Base-by-base conservation (phyloP, 2,113 vertebrate species). In the Bettongia penicillata region DNA sequence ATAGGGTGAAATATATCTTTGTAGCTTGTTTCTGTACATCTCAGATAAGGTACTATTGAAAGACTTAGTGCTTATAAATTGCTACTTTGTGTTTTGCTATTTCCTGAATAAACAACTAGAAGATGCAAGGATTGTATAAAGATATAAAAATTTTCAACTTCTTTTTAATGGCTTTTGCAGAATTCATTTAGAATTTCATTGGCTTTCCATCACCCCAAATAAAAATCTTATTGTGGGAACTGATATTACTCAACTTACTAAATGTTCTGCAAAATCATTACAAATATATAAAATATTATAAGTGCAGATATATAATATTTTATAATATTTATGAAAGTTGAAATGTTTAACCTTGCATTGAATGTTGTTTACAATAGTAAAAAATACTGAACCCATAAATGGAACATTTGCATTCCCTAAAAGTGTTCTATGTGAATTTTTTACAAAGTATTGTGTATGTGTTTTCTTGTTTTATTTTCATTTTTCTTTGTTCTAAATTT, bases 71-170 rank as follows among this genome's bases (percentile, higher is more conserved):
- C 61, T 97, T 98, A 48, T 93, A 95, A 97, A 31, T 96, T 24
- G 48, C 96, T 97, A 95, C 37, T 98, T 97, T 98, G 96, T 96
- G 97, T 95, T 96, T 96, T 96, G 61, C 25, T 95, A 51, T 93
- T 97, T 97, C 89, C 90, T 84, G 43, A 90, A 89, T 89, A 84
- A 43, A 2, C 68, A 28, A 43, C 28, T 28, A 22, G 93, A 95
- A 92, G 0, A 7, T 96, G 25, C 12, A 93, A 53, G 52, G 53
- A 68, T 95, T 57, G 0, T 48, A 55, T 19, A 51, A 8, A 68
- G 91, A 96, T 95, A 68, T 91, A 51, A 43, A 97, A 90, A 84
- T 94, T 43, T 94, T 94, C 48, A 95, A 96, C 92, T 97, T 90
- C 2, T 77, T 91, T 49, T 89, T 11, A 48, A 53, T 91, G 48